Evolutionary conservation across 2,113 vertebrate species (phyloP).

Genomic region (Pseudorhombus dupliciocellatus): DNA sequence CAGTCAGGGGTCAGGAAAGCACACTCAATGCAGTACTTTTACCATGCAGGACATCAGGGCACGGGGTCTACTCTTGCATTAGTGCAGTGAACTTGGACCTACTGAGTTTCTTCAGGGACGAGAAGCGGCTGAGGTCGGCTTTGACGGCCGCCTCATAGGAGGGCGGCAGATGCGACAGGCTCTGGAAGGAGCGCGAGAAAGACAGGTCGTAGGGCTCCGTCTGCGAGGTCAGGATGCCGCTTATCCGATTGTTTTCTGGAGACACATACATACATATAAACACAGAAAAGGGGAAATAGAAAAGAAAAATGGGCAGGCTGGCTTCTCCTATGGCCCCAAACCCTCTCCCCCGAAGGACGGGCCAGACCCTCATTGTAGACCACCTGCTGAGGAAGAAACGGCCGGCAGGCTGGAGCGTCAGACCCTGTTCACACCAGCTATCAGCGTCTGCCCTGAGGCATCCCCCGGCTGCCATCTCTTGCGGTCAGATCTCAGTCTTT

Average conservation of each 20-base stretch:
- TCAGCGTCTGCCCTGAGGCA: not conserved
- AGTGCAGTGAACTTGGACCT: constrained; percentile 80
- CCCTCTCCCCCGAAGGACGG: not conserved
- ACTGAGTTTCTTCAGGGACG: constrained; percentile 98
- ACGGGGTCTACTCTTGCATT: constrained; percentile 60
- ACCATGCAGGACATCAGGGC: constrained; percentile 64
- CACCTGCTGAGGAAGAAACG: constrained; percentile 52
- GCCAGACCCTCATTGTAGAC: constrained; percentile 34
- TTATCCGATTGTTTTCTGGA: constrained; percentile 93
- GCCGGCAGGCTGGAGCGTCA: constrained; percentile 41
- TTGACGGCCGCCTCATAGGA: constrained; percentile 96
- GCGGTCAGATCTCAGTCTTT: too few species aligned
- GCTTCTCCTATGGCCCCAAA: constrained; percentile 12
- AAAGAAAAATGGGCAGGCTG: constrained; percentile 56
- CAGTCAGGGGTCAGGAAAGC: constrained; percentile 35
- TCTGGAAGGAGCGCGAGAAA: constrained; percentile 99
- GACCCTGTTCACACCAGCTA: not conserved
- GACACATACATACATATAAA: constrained; percentile 79
- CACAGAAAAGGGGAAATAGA: constrained; percentile 66
- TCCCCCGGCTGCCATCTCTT: too few species aligned
- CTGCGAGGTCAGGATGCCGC: constrained; percentile 96
- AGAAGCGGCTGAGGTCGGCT: constrained; percentile 95
- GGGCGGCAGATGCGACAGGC: constrained; percentile 95
- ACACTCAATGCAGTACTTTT: constrained; percentile 42
- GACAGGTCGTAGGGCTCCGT: constrained; percentile 98